Percentiles rank a stretch among this genome's conserved stretches.
These are phyloP conservation scores for Sialis lutaria DNA, from an alignment of 2,888 invertebrate species.

Conservation along the genomic window DNA sequence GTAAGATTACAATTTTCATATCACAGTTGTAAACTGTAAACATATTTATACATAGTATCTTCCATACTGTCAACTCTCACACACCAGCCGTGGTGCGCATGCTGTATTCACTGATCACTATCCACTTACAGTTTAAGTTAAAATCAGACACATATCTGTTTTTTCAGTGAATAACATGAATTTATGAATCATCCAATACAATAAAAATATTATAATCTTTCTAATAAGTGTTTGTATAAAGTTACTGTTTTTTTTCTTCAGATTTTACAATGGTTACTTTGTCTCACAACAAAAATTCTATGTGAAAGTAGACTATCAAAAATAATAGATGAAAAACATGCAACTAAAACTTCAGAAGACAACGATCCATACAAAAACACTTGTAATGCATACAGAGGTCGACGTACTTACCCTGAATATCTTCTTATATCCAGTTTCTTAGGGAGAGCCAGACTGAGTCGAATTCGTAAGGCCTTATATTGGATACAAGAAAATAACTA, in stretches of 20 bases:
- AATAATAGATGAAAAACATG: slow-evolving; percentile 7
- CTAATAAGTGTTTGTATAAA: too few relatives aligned
- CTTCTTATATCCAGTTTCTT: slow-evolving; percentile 53
- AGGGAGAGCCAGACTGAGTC: slow-evolving; percentile 38
- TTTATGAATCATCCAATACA: too few relatives aligned
- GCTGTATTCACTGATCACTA: too few relatives aligned
- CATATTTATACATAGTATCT: too few relatives aligned
- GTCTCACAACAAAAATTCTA: slow-evolving; percentile 54
- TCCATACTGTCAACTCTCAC: too few relatives aligned
- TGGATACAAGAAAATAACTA: slow-evolving; percentile 38
- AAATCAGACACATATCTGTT: too few relatives aligned
- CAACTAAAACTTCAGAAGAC: slow-evolving; percentile 6
- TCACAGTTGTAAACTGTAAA: too few relatives aligned
- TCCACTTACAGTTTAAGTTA: too few relatives aligned
- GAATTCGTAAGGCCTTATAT: slow-evolving; percentile 39
- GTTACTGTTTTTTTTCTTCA: slow-evolving; percentile 17
- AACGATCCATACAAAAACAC: slow-evolving; percentile 8
- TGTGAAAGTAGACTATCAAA: slow-evolving; percentile 36
- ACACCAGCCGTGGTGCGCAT: too few relatives aligned
- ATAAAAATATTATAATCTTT: too few relatives aligned
- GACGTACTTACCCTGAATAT: slow-evolving; percentile 52
- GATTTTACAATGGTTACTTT: slow-evolving; percentile 59
- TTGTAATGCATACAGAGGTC: slow-evolving; percentile 25
- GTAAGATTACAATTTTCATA: too few relatives aligned
- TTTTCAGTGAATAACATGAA: too few relatives aligned